Evolutionary conservation across 2,113 vertebrate species (phyloP).

Genomic region (Psammodynastes pulverulentus): DNA sequence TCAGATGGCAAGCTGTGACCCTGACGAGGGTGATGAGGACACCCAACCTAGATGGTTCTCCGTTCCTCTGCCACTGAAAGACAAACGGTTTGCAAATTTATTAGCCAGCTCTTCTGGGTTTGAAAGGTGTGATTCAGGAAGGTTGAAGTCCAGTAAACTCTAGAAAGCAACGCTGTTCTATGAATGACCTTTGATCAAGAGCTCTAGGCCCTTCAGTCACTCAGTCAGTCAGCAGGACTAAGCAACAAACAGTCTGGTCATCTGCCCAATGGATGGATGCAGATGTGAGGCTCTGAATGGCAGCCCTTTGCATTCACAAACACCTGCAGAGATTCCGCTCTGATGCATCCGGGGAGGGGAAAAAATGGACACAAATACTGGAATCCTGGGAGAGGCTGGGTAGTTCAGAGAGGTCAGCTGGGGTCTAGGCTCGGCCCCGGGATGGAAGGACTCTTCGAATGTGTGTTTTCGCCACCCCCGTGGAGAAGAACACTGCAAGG

Average conservation of each 20-base stretch:
- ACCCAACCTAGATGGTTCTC: not conserved
- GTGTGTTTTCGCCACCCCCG: conserved; percentile 24
- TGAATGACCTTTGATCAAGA: conserved; percentile 52
- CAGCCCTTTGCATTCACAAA: conserved; percentile 9
- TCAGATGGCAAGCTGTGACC: not conserved
- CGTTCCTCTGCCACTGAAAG: not conserved
- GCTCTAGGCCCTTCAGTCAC: not conserved
- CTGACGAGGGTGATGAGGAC: not conserved
- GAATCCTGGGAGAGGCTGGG: not conserved
- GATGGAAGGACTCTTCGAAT: conserved; percentile 57
- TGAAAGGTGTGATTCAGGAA: conserved; percentile 49
- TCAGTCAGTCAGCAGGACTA: conserved; percentile 24
- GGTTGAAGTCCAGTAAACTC: conserved; percentile 46
- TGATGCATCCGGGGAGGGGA: not conserved
- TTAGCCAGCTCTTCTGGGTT: not conserved
- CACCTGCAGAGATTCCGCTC: conserved; percentile 44
- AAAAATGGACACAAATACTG: not conserved
- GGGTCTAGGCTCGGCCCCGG: not conserved
- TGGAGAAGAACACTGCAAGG: conserved; percentile 30
- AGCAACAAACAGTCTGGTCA: not conserved
- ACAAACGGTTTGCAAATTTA: not conserved
- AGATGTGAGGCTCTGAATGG: conserved; percentile 30
- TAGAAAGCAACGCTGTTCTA: conserved; percentile 67
- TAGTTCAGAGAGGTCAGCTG: accelerated
- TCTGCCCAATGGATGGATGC: not conserved